Evolutionary conservation across 37 sponge, comb jelly and placozoan species (phyloP), one percentile per base, ranked within the genome.

Genomic region (Axinella damicornis): DNA sequence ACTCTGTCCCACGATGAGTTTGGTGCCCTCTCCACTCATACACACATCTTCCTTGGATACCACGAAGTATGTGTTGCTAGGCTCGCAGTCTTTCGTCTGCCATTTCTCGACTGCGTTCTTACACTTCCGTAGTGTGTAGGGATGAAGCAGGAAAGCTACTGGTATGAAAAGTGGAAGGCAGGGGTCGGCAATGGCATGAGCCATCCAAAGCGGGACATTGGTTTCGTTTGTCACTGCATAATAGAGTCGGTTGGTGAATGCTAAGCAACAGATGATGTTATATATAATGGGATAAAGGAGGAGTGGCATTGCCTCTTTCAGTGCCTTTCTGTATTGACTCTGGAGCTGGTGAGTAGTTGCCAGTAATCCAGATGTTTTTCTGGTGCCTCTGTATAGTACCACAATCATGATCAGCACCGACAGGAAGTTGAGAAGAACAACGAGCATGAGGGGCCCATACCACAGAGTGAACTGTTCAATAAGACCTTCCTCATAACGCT

Each of bases 231-330:
- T 53, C 2, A 57, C 52, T 0, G 38, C 12, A 34, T 78, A 39
- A 53, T 86, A 60, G 9, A 83, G 40, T 19, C 85, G 60, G 61
- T 92, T 92, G 40, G 84, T 68, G 33, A 87, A 64, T 0, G 81
- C 76, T 56, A 87, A 18, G 13, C 74, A 24, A 66, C 81, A 66
- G 56, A 87, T 40, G 25, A 87, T 21, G 56, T 81, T 58, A 56
- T 58, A 80, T 1, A 87, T 28, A 0, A 87, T 41, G 28, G 88
- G 88, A 28, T 87, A 87, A 52, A 67, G 55, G 19, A 80, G 62
- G 9, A 80, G 67, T 1, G 65, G 68, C 52, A 2, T 24, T 61
- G 81, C 37, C 0, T 81, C 76, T 36, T 41, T 60, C 16, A 21
- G 15, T 18, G 21, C 64, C 35, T 73, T 14, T 17, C 24, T 39